Conservation (phyloP, 2,797 vertebrate genomes). For the Prunella strophiata region DNA sequence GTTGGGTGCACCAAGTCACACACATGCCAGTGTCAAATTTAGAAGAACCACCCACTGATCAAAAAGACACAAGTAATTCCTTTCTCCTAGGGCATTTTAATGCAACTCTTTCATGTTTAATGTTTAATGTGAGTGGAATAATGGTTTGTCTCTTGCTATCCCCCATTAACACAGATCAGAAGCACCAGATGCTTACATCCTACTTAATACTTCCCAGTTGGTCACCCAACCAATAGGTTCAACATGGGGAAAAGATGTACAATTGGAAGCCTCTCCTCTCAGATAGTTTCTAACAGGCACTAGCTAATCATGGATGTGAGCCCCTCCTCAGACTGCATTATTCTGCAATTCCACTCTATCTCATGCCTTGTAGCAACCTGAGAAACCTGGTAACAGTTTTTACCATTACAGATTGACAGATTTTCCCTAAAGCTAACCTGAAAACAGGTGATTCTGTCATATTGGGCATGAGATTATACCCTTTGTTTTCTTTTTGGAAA, state of each 20-base stretch:
- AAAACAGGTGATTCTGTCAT: background rate
- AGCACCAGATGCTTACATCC: background rate
- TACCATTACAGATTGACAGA: background rate
- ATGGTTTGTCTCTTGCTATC: constrained; percentile 39
- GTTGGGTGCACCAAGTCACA: constrained; percentile 25
- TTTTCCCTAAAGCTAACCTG: background rate
- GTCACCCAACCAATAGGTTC: background rate
- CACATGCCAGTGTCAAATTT: background rate
- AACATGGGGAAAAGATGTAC: background rate
- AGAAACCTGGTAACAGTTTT: background rate
- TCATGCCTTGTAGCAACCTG: background rate
- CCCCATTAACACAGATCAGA: constrained; percentile 56
- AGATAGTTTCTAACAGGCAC: background rate
- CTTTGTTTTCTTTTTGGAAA: background rate
- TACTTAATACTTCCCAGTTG: background rate
- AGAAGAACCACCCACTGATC: background rate
- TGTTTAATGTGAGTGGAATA: constrained; percentile 69
- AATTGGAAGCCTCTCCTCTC: background rate
- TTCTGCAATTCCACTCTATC: background rate
- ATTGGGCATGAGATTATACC: background rate
- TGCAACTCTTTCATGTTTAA: constrained; percentile 62
- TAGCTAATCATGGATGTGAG: background rate
- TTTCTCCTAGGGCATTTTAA: background rate
- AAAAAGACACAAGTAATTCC: constrained; percentile 24
- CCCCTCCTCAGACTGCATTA: background rate